Percentiles rank a stretch among this genome's conserved stretches.
Evolutionary conservation across 2,888 invertebrate species (phyloP).

Genomic region (Trissonchulus latispiculum): DNA sequence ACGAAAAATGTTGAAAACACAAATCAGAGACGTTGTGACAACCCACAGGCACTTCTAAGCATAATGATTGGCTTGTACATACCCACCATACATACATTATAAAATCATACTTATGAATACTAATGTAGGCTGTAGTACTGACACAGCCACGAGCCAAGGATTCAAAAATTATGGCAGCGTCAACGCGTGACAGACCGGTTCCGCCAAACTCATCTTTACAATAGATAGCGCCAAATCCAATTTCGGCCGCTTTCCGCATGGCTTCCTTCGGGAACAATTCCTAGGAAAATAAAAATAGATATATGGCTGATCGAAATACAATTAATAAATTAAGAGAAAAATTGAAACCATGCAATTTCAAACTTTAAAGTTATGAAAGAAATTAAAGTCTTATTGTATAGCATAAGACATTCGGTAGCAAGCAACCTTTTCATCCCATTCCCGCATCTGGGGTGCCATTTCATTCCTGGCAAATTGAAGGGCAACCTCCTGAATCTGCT

Average conservation of each 20-base stretch:
- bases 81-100: too few species aligned
- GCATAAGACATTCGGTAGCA: too few species aligned
- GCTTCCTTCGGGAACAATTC: constrained; percentile 51
- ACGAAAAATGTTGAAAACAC: too few species aligned
- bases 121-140: constrained; percentile 53
- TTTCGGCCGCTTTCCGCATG: constrained; percentile 49
- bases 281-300: too few species aligned
- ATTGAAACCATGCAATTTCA: too few species aligned
- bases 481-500: constrained; percentile 51
- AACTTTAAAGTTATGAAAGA: too few species aligned
- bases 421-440: constrained; percentile 54
- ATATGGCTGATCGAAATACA: too few species aligned
- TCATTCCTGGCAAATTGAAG: constrained; percentile 52
- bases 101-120: constrained; percentile 52
- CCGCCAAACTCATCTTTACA: constrained; percentile 51
- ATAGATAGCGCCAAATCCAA: constrained; percentile 55
- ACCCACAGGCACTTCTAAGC: too few species aligned
- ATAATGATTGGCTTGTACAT: too few species aligned
- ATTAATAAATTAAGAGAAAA: too few species aligned
- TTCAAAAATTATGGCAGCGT: constrained; percentile 54
- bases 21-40: too few species aligned
- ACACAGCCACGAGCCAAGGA: constrained; percentile 53
- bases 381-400: too few species aligned
- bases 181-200: constrained; percentile 48
- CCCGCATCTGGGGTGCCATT: constrained; percentile 52